Base-by-base conservation (phyloP, 2,113 vertebrate genomes). In the Antigone vipio region DNA sequence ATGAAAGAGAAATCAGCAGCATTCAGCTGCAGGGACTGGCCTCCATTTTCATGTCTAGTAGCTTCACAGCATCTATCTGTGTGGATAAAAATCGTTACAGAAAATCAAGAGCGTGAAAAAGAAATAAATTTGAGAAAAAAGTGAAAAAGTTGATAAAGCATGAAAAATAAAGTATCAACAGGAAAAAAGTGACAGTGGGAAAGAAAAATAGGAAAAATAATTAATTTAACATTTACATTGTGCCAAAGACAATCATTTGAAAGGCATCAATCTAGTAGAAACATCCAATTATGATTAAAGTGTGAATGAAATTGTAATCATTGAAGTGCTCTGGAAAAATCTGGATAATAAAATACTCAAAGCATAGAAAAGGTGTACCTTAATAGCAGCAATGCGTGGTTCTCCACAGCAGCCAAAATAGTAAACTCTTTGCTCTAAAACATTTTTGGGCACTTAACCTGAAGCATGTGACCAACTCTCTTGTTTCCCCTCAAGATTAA, bases 31-130 rank as follows among this genome's bases (percentile, higher is more conserved):
- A 91, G 85, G 62, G 97, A 97, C 40, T 97, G 97, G 95, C 95
- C 89, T 97, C 98, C 97, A 93, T 97, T 98, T 96, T 95, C 97
- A 56, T 7, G 71, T 98, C 84, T 98, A 98, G 97, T 97, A 64
- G 86, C 88, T 97, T 98, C 98, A 94, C 97, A 98, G 97, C 98
- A 98, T 64, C 93, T 98, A 15, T 98, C 98, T 98, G 97, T 74
- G 92, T 87, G 85, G 72, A 97, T 82, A 95, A 97, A 93, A 96
- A 96, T 96, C 42, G 27, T 91, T 96, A 97, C 68, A 94, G 91
- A 97, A 97, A 93, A 97, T 71, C 64, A 90, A 60, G 74, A 76
- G 40, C 42, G 27, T 72, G 84, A 82, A 86, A 88, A 94, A 94
- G 13, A 75, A 89, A 44, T 20, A 83, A 86, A 92, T 81, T 97